A percentile compares a stretch with the other conserved stretches of the same genome.
Conservation (phyloP, 2,113 vertebrate genomes). For the Odocoileus hemionus region DNA sequence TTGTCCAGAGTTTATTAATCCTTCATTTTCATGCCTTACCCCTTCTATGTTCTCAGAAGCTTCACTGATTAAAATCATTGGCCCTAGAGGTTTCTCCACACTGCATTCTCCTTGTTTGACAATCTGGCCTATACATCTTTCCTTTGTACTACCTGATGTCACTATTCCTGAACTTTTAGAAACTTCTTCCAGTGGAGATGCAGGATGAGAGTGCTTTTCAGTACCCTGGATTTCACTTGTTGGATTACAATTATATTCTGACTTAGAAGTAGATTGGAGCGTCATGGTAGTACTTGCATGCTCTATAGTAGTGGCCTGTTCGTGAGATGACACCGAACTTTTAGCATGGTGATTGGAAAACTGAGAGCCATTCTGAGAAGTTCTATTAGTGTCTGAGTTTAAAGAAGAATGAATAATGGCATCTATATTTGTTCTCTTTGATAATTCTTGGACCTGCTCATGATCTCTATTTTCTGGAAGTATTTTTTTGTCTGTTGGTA, state of each 20-base stretch:
- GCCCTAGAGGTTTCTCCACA: constrained; percentile 46
- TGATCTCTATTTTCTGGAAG: constrained; percentile 36
- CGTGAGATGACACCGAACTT: background rate
- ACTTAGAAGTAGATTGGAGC: constrained; percentile 42
- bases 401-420: constrained; percentile 12
- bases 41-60: constrained; percentile 69
- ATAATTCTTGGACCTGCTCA: constrained; percentile 43
- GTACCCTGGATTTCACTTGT: constrained; percentile 31
- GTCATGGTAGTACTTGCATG: background rate
- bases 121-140: constrained; percentile 31
- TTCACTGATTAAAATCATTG: constrained; percentile 72
- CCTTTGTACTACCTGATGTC: constrained; percentile 49
- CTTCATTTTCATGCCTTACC: constrained; percentile 46
- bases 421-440: constrained; percentile 26
- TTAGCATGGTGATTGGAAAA: background rate
- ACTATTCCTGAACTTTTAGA: constrained; percentile 31
- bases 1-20: constrained; percentile 32
- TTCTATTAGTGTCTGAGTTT: constrained; percentile 63
- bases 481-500: background rate
- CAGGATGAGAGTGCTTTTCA: constrained; percentile 43
- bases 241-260: constrained; percentile 51
- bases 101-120: constrained; percentile 57
- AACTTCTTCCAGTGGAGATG: constrained; percentile 42
- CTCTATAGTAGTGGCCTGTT: background rate
- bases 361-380: constrained; percentile 51